A percentile compares a stretch with the other conserved stretches of the same genome.
Evolutionary conservation across 2,888 invertebrate species (phyloP).

Genomic region (Nephrotoma flavescens): DNA sequence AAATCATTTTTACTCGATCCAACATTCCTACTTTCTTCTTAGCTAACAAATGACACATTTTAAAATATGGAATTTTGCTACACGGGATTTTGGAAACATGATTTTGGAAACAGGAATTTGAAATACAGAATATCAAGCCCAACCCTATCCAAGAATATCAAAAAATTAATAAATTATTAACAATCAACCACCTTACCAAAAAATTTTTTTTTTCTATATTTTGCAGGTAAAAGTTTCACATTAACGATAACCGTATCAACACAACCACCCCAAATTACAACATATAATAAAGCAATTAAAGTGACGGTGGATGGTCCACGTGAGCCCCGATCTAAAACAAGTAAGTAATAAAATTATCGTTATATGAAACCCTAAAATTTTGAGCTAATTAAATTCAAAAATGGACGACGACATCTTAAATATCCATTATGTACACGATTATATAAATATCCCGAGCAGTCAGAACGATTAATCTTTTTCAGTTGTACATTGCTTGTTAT

Average conservation of each 20-base stretch:
- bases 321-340: slow-evolving; percentile 87
- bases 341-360: slow-evolving; percentile 38
- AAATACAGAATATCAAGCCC: no score
- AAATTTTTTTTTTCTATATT: slow-evolving; percentile 7
- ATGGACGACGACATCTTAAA: not conserved
- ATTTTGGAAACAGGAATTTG: no score
- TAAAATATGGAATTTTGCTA: no score
- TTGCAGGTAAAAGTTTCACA: slow-evolving; percentile 92
- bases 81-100: no score
- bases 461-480: not conserved
- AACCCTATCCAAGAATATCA: no score
- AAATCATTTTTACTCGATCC: no score
- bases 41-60: no score
- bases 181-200: no score
- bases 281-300: slow-evolving; percentile 93
- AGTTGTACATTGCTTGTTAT: not conserved
- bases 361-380: not conserved
- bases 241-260: slow-evolving; percentile 90
- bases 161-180: no score
- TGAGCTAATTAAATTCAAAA: not conserved
- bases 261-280: slow-evolving; percentile 89
- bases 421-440: not conserved
- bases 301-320: slow-evolving; percentile 96
- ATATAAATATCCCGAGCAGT: not conserved
- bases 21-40: no score